Conservation (phyloP, 1,140 invertebrate species). For the Neotoxoptera formosana region DNA sequence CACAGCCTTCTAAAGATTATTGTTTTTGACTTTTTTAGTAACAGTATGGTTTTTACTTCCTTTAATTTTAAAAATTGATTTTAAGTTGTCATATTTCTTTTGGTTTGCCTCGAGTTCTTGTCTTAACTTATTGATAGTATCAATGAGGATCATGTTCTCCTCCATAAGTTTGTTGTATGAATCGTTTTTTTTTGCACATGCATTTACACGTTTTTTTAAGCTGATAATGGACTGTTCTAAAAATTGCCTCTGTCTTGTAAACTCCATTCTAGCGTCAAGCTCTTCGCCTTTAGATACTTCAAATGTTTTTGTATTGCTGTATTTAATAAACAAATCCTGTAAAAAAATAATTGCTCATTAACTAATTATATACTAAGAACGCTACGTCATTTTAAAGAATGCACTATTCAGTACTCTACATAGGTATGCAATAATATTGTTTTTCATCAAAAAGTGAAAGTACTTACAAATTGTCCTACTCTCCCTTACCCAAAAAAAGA, state of each 20-base stretch:
- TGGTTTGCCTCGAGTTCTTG: not conserved
- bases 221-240: slow-evolving; percentile 19
- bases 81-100: not conserved
- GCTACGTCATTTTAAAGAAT: no score
- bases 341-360: not conserved
- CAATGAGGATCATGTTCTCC: not conserved
- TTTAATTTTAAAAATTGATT: slow-evolving; percentile 7
- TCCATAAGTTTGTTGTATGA: slow-evolving; percentile 7
- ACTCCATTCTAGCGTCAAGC: not conserved
- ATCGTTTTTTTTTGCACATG: not conserved
- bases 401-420: no score
- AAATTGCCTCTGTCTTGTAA: slow-evolving; percentile 13
- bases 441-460: no score
- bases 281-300: slow-evolving; percentile 17
- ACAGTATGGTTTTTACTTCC: not conserved
- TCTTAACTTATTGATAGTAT: slow-evolving; percentile 2
- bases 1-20: not conserved
- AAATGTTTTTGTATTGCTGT: not conserved
- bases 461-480: no score
- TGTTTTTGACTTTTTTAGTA: not conserved
- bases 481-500: no score
- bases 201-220: slow-evolving; percentile 21
- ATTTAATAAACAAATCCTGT: slow-evolving; percentile 38
- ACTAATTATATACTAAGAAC: not conserved
- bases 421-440: no score